These are phyloP conservation scores for Crematogaster levior DNA, from an alignment of 2,888 invertebrate genomes.

Conservation along the genomic window DNA sequence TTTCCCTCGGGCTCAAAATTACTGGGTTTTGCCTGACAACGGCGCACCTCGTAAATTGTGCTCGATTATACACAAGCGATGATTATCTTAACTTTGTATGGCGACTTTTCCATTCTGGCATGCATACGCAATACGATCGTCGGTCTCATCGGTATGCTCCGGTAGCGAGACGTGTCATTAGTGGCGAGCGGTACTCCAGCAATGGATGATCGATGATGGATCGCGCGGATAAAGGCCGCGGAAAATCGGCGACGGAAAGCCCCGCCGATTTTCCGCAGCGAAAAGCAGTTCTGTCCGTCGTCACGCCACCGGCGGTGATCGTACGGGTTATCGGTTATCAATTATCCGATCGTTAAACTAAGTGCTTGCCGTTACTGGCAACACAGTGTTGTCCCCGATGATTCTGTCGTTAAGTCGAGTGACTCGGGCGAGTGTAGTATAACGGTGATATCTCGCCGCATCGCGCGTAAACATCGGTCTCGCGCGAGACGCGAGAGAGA, in stretches of 20 bases:
- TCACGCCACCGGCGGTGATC: slow-evolving; percentile 14
- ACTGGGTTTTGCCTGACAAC: slow-evolving; percentile 36
- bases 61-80: slow-evolving; percentile 44
- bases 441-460: slow-evolving; percentile 44
- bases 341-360: slow-evolving; percentile 51
- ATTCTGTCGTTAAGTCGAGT: slow-evolving; percentile 52
- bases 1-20: slow-evolving; percentile 15
- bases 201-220: slow-evolving; percentile 25
- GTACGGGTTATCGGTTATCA: slow-evolving; percentile 48
- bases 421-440: slow-evolving; percentile 40
- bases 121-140: slow-evolving; percentile 33
- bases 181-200: slow-evolving; percentile 3
- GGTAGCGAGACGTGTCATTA: slow-evolving; percentile 53
- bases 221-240: slow-evolving; percentile 39
- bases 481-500: slow-evolving; percentile 33
- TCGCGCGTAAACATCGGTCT: slow-evolving; percentile 51
- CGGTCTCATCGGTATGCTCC: slow-evolving; percentile 7
- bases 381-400: slow-evolving; percentile 45
- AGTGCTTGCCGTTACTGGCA: slow-evolving; percentile 44
- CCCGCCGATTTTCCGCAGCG: slow-evolving; percentile 46
- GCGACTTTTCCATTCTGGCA: slow-evolving; percentile 18
- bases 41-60: slow-evolving; percentile 41
- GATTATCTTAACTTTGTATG: slow-evolving; percentile 30
- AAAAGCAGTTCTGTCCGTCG: background rate
- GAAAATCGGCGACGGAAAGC: slow-evolving; percentile 9